These are phyloP conservation scores for Lysandra bellargus DNA, from an alignment of 2,888 invertebrate species.

Conservation along the genomic window DNA sequence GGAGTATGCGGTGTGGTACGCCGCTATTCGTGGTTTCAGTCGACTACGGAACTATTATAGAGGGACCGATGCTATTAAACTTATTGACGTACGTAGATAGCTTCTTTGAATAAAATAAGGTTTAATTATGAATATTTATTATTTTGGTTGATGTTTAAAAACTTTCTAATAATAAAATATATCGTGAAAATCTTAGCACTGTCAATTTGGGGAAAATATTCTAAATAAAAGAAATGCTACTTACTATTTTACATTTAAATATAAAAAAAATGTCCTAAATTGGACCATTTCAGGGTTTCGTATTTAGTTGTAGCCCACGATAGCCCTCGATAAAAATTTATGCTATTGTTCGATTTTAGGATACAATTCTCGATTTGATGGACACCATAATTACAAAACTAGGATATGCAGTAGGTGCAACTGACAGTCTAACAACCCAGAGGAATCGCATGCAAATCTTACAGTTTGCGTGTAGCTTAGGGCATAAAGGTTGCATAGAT, in stretches of 20 bases:
- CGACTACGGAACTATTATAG: slow-evolving; percentile 60
- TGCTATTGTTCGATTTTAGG: slow-evolving; percentile 47
- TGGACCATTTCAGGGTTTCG: not conserved
- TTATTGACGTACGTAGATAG: slow-evolving; percentile 56
- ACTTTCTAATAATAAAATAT: too few species aligned
- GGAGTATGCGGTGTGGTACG: slow-evolving; percentile 88
- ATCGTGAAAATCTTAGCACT: too few species aligned
- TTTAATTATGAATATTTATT: not conserved
- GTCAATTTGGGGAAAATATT: too few species aligned
- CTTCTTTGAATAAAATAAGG: not conserved
- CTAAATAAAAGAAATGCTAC: too few species aligned
- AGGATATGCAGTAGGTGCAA: slow-evolving; percentile 65
- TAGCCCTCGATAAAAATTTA: not conserved
- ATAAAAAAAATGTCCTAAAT: too few species aligned
- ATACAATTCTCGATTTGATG: slow-evolving; percentile 50
- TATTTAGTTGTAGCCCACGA: not conserved
- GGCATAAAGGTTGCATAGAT: slow-evolving; percentile 76
- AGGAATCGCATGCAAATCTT: slow-evolving; percentile 81
- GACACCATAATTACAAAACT: slow-evolving; percentile 62
- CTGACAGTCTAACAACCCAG: slow-evolving; percentile 69
- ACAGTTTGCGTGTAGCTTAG: slow-evolving; percentile 83
- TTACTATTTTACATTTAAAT: too few species aligned
- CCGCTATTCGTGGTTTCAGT: slow-evolving; percentile 78
- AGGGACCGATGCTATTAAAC: slow-evolving; percentile 52
- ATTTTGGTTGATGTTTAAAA: too few species aligned